Conservation (phyloP, 2,113 vertebrate genomes). For the Microtus richardsoni region DNA sequence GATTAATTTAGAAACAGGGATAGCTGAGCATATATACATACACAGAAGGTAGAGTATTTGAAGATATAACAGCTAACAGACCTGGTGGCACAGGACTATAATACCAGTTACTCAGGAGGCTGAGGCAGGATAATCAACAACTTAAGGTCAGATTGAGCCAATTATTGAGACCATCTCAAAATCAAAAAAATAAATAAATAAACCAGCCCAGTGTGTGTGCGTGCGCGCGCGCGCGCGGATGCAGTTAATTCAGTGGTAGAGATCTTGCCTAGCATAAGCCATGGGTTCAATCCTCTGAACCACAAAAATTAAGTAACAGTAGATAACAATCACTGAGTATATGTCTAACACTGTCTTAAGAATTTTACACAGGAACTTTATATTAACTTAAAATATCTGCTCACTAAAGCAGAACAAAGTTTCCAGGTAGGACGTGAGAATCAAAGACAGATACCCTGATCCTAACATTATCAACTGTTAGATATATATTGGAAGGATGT, state of each 20-base stretch:
- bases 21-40: conserved; percentile 14
- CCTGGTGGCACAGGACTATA: not conserved
- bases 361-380: conserved; percentile 41
- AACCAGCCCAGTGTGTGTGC: too few species aligned
- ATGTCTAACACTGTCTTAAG: not conserved
- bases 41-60: not conserved
- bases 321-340: not conserved
- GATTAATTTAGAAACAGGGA: not conserved
- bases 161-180: not conserved
- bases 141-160: not conserved
- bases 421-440: not conserved
- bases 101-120: not conserved
- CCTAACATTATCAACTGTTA: not conserved
- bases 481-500: not conserved
- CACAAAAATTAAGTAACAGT: not conserved
- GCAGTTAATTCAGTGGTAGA: too few species aligned
- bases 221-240: fast-evolving
- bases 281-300: not conserved
- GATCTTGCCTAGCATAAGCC: not conserved
- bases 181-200: not conserved
- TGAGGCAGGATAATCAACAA: not conserved
- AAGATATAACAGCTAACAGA: not conserved
- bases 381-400: not conserved
- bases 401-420: not conserved
- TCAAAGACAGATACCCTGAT: not conserved